phyloP scores from a whole-genome alignment of 2,888 invertebrate species.

The Sminthurinus aureus region DNA sequence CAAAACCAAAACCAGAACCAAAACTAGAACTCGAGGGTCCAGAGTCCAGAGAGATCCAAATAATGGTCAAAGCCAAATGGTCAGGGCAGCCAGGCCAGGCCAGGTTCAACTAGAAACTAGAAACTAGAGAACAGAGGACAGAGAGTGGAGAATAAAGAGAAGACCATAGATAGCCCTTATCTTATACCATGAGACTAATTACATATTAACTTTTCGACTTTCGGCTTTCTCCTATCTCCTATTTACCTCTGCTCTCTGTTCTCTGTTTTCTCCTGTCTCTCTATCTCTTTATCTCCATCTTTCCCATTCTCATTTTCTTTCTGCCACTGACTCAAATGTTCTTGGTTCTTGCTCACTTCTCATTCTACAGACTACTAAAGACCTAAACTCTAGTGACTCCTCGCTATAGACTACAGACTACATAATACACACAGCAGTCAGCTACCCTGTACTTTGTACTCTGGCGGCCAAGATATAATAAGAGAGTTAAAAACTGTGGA shows the following conservation, averaged over 20 bases:
- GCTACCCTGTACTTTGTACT: too few relatives aligned
- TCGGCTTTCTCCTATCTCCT: not conserved
- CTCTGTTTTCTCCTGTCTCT: not conserved
- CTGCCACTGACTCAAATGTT: constrained; percentile 20
- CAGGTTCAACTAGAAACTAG: too few relatives aligned
- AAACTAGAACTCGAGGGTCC: not conserved
- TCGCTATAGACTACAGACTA: not conserved
- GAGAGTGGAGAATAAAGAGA: too few relatives aligned
- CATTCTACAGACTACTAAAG: too few relatives aligned
- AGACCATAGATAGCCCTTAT: not conserved
- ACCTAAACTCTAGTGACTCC: too few relatives aligned
- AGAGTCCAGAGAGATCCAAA: not conserved
- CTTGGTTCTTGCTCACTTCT: not conserved
- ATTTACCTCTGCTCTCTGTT: not conserved
- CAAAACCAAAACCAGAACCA: not conserved
- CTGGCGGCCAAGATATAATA: not conserved
- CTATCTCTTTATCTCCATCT: not conserved
- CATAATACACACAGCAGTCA: too few relatives aligned
- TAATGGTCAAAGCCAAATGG: not conserved
- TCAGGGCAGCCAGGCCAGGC: not conserved
- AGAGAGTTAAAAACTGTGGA: not conserved
- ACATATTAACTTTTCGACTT: constrained; percentile 7
- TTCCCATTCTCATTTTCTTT: not conserved
- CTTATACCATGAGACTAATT: constrained; percentile 1
- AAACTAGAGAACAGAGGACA: too few relatives aligned